Evolutionary conservation across 30 jellyfish, hydroid and myxozoan genomes (phyloP), one percentile per base, ranked within the genome.

Genomic region (Hydra vulgaris): DNA sequence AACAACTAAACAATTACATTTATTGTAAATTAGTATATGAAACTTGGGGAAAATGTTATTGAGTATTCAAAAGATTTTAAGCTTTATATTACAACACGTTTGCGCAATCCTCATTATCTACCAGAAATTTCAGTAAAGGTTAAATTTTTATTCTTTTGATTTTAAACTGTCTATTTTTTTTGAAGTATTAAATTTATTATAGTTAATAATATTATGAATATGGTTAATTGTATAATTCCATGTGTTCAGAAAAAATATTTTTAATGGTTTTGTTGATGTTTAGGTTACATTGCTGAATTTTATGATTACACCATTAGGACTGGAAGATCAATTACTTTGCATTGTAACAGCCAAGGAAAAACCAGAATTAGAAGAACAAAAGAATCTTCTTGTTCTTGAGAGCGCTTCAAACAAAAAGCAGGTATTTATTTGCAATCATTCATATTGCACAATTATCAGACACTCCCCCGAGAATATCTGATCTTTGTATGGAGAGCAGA

Each of bases 111-210:
- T 4, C 98, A 92, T 80, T 92, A 92, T 67, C 73, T 92, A 61
- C 98, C 98, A 17, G 98, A 92, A 87, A 96, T 92, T 0, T 86
- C 98, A 16, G 98, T 92, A 76, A 92, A 92, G 98, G 98, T 92
- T 27, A 26, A 20, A 0, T n/a, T 69, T 40, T 40, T 12, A 40
- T 3, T 40, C 12, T 40, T n/a, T n/a, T n/a, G n/a, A n/a, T n/a
- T n/a, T n/a, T n/a, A n/a, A n/a, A n/a, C n/a, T n/a, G n/a, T n/a
- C n/a, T n/a, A n/a, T n/a, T n/a, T n/a, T n/a, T n/a, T n/a, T n/a
- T n/a, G n/a, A n/a, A n/a, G n/a, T n/a, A n/a, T n/a, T n/a, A n/a
- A n/a, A n/a, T n/a, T n/a, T n/a, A n/a, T n/a, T n/a, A n/a, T n/a
- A n/a, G n/a, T n/a, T n/a, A n/a, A n/a, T n/a, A n/a, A n/a, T n/a